Evolutionary conservation across 1,140 invertebrate genomes (phyloP).

Genomic region (Periplaneta americana): DNA sequence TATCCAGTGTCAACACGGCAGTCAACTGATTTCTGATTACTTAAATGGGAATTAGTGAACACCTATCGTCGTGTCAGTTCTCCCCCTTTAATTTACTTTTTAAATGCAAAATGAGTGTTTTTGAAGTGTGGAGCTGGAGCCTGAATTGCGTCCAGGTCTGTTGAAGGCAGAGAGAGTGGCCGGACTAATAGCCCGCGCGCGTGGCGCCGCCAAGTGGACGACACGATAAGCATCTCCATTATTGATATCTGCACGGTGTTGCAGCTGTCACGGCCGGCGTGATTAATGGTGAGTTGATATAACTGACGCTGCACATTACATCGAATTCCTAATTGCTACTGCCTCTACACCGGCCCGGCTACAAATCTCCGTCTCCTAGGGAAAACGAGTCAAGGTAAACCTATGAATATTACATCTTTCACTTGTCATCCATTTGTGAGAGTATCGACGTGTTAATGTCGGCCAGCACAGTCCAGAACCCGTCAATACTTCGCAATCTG

Average conservation of each 20-base stretch:
- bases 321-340: not conserved
- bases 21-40: no score
- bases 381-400: not conserved
- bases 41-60: no score
- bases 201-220: not conserved
- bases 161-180: not conserved
- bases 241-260: not conserved
- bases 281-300: not conserved
- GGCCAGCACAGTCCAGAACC: not conserved
- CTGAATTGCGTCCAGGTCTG: not conserved
- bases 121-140: no score
- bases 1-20: no score
- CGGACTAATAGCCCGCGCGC: not conserved
- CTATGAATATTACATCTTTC: not conserved
- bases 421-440: not conserved
- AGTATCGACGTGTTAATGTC: not conserved
- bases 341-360: no score
- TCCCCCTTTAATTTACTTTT: no score
- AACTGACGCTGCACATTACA: not conserved
- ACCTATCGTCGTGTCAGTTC: no score
- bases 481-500: not conserved
- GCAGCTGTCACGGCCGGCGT: not conserved
- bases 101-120: no score
- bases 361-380: not conserved
- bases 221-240: not conserved